Evolutionary conservation across 2,113 vertebrate species (phyloP), one percentile per base, ranked within the genome.

Genomic region (Nycticryphes semicollaris): DNA sequence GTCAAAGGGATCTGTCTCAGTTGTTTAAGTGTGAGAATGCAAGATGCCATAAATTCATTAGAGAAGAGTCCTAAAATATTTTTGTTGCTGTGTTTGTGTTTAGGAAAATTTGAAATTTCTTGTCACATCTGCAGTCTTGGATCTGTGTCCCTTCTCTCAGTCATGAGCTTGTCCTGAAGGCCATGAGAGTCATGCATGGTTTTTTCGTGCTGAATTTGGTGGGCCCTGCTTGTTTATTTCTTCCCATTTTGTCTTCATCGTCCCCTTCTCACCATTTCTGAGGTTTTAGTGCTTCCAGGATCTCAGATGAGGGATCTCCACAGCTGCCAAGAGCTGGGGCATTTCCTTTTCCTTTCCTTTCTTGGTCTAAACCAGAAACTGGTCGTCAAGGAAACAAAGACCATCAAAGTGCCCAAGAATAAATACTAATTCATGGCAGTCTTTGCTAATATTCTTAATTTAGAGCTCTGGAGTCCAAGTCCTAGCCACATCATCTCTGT

Each of bases 401-500:
- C 87, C 93, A 93, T 93, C 93, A 87, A 94, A 95, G 86, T 54
- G 33, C 20, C 13, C 51, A 84, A 84, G 84, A 93, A 93, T 89
- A 93, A 95, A 88, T 47, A 96, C 76, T 50, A 87, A 91, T 92
- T 93, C 86, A 79, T 93, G 57, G 28, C 60, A 84, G 81, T 66
- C 84, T 77, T 94, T 89, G 47, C 59, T 89, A 89, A 94, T 84
- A 63, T 79, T 85, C 91, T 63, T 94, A 59, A 94, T 96, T 96
- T 94, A 94, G 94, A 89, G 59, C 78, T 74, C 81, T 91, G 54
- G 31, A 87, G 70, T 87, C 92, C 57, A 79, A 82, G 70, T 77
- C 62, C 41, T 82, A 66, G 87, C 94, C 92, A 89, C 90, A 89
- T 73, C 0, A 23, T 64, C 76, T 78, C 83, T 84, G 37, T 54